phyloP scores from a whole-genome alignment of 2,888 invertebrate genomes.

The Lysandra bellargus region DNA sequence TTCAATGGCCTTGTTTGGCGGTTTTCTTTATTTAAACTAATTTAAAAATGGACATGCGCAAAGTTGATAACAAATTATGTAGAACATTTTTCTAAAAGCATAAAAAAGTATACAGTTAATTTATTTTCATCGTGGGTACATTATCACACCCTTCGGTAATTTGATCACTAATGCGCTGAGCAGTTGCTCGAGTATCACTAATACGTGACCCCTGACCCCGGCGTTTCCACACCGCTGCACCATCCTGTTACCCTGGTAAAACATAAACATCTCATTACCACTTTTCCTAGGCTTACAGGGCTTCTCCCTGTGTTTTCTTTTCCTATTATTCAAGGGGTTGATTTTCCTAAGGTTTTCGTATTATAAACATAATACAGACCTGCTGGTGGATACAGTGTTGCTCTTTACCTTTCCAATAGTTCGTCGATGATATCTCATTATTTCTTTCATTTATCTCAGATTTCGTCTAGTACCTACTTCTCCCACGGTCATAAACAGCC shows the following conservation, averaged over 20 bases:
- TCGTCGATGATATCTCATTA: not conserved
- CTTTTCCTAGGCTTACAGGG: not conserved
- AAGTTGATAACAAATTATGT: no score
- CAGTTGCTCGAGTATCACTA: constrained; percentile 27
- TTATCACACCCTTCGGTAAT: constrained; percentile 3
- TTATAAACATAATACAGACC: not conserved
- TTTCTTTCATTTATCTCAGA: not conserved
- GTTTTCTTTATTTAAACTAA: no score
- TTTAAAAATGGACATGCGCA: no score
- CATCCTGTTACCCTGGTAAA: constrained; percentile 57
- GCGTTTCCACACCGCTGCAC: constrained; percentile 66
- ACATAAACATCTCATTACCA: not conserved
- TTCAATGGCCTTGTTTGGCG: no score
- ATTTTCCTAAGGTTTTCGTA: not conserved
- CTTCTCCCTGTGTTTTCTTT: not conserved
- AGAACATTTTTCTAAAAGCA: not conserved
- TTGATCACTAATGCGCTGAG: not conserved
- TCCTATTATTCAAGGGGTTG: not conserved
- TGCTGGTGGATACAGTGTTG: no score
- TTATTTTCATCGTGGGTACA: constrained; percentile 8
- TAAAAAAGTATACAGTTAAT: not conserved
- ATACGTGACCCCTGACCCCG: constrained; percentile 50
- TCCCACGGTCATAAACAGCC: not conserved
- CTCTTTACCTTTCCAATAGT: no score
- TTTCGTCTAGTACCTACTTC: not conserved